Evolutionary conservation across 2,888 invertebrate genomes (phyloP).

Genomic region (Hirtodrosophila cameraria): DNA sequence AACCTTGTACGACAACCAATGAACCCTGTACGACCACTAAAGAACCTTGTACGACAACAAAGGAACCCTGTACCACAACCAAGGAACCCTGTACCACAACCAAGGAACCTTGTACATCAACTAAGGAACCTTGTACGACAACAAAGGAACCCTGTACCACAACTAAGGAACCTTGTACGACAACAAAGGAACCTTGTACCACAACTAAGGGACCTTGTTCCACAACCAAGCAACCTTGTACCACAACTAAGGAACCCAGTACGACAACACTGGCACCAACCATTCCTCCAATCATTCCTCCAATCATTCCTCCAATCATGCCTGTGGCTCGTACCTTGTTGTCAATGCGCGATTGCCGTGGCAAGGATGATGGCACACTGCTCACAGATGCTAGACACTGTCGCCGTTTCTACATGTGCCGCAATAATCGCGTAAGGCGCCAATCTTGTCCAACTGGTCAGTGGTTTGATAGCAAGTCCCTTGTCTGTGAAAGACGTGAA

Average conservation of each 20-base stretch:
- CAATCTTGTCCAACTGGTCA: constrained; percentile 37
- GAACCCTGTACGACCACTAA: constrained; percentile 4
- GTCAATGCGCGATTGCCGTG: constrained; percentile 33
- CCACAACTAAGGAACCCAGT: neutral
- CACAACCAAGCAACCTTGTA: neutral
- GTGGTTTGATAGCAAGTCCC: constrained; percentile 49
- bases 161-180: neutral
- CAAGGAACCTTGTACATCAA: constrained; percentile 2
- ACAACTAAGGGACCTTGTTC: constrained; percentile 9
- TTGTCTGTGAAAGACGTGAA: constrained; percentile 21
- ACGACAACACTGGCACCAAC: too few relatives aligned
- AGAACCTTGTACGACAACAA: constrained; percentile 6
- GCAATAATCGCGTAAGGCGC: constrained; percentile 23
- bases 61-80: constrained; percentile 11
- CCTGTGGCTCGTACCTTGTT: neutral
- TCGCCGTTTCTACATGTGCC: constrained; percentile 48
- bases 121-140: constrained; percentile 5
- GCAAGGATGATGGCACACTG: constrained; percentile 35
- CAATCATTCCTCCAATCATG: neutral
- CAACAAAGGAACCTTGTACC: neutral
- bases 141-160: neutral
- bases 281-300: neutral
- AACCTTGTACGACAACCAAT: constrained; percentile 1
- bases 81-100: constrained; percentile 15
- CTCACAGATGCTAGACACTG: constrained; percentile 46